Evolutionary conservation across 2,888 invertebrate species (phyloP).

Genomic region (Phyllotreta striolata): DNA sequence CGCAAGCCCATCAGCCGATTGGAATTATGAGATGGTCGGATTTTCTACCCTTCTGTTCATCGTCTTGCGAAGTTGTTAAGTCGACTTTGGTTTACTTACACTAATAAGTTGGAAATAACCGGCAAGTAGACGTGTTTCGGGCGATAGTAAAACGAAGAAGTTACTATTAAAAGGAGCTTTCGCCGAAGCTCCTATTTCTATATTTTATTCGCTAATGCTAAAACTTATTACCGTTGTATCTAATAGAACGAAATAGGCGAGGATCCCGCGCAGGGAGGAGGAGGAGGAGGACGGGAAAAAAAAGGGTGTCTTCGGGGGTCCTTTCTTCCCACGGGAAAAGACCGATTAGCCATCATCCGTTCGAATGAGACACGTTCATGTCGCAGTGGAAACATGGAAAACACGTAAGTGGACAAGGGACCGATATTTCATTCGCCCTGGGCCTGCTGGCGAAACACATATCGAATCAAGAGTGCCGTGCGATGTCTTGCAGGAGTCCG

Average conservation of each 20-base stretch:
- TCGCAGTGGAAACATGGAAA: constrained; percentile 46
- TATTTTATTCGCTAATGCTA: too few relatives aligned
- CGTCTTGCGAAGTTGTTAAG: constrained; percentile 31
- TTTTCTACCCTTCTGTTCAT: constrained; percentile 5
- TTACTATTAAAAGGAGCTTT: too few relatives aligned
- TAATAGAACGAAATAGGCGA: background rate
- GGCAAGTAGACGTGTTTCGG: background rate
- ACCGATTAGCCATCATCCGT: constrained; percentile 53
- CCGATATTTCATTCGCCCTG: constrained; percentile 55
- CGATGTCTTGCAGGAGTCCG: constrained; percentile 46
- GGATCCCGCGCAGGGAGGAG: too few relatives aligned
- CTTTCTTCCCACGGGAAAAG: constrained; percentile 51
- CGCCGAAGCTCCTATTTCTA: too few relatives aligned
- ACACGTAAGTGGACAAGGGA: constrained; percentile 59
- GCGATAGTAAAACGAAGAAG: too few relatives aligned
- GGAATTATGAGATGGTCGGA: constrained; percentile 32
- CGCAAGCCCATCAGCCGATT: constrained; percentile 29
- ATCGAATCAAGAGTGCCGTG: constrained; percentile 51
- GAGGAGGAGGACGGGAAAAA: background rate
- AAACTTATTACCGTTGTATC: background rate
- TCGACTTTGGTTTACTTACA: constrained; percentile 33
- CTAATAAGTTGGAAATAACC: constrained; percentile 20
- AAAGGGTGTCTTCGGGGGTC: constrained; percentile 17
- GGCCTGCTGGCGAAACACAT: constrained; percentile 49
- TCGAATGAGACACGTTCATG: constrained; percentile 48